Percentiles rank a stretch among this genome's conserved stretches.
Conservation (phyloP, 2,797 vertebrate genomes). For the Falco novaeseelandiae region DNA sequence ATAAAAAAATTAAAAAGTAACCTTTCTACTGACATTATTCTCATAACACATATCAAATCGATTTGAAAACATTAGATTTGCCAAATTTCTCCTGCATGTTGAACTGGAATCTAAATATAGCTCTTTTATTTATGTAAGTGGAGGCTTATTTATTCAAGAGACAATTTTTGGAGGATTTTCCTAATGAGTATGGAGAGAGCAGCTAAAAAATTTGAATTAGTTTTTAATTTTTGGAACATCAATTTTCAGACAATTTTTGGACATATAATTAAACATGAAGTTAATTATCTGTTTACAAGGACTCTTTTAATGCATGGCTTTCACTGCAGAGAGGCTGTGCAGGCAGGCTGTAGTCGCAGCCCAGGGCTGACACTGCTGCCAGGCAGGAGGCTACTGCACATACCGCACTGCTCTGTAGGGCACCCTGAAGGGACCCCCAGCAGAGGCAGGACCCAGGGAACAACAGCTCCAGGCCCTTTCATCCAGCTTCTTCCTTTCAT, state of each 20-base stretch:
- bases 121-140: not conserved
- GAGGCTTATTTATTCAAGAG: not conserved
- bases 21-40: slow-evolving; percentile 30
- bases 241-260: not conserved
- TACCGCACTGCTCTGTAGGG: not conserved
- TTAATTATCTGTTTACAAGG: slow-evolving; percentile 13
- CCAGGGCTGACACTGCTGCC: not conserved
- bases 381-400: not conserved
- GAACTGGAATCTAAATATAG: slow-evolving; percentile 7
- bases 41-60: slow-evolving; percentile 12
- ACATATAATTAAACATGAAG: not conserved
- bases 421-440: not conserved
- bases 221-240: not conserved
- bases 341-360: not conserved
- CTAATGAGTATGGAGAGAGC: not conserved
- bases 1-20: not conserved
- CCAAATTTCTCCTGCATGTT: slow-evolving; percentile 13
- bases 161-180: not conserved
- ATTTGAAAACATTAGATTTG: slow-evolving; percentile 51
- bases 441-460: not conserved
- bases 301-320: not conserved
- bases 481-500: not conserved
- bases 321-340: not conserved
- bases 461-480: fast-evolving
- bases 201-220: not conserved